Percentiles rank a stretch among this genome's conserved stretches.
phyloP scores from a whole-genome alignment of 2,888 invertebrate genomes.

The Rhabditoides inermis region DNA sequence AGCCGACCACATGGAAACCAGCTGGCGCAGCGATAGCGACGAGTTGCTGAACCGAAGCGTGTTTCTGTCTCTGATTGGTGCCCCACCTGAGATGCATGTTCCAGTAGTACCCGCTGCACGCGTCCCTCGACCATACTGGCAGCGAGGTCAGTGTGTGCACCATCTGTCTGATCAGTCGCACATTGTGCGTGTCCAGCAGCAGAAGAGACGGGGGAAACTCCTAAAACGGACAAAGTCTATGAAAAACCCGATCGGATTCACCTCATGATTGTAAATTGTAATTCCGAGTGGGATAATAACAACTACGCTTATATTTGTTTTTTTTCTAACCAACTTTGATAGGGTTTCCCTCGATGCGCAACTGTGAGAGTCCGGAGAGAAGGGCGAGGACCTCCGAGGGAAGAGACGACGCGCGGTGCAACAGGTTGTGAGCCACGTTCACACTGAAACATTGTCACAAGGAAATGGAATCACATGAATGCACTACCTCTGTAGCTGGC shows the following conservation, averaged over 20 bases:
- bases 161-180: conserved; percentile 23
- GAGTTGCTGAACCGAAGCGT: background rate
- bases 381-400: conserved; percentile 27
- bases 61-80: background rate
- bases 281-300: background rate
- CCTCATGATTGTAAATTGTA: too few species aligned
- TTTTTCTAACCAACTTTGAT: conserved; percentile 14
- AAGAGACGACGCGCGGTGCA: conserved; percentile 21
- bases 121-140: conserved; percentile 42
- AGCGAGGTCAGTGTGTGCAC: conserved; percentile 27
- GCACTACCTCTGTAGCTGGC: conserved; percentile 30
- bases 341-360: conserved; percentile 34
- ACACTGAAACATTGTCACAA: conserved; percentile 6
- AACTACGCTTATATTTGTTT: too few species aligned
- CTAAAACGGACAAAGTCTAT: conserved; percentile 9
- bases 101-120: conserved; percentile 45
- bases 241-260: too few species aligned
- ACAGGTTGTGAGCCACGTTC: conserved; percentile 25
- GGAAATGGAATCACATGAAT: background rate
- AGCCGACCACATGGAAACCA: conserved; percentile 26
- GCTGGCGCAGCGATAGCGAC: conserved; percentile 21
- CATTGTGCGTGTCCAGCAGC: conserved; percentile 26
- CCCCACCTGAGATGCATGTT: conserved; percentile 25
- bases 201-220: conserved; percentile 30
- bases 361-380: conserved; percentile 23